These are phyloP conservation scores for Patiria pectinifera DNA, from an alignment of 53 echinoderm and acorn worm species.

Conservation along the genomic window DNA sequence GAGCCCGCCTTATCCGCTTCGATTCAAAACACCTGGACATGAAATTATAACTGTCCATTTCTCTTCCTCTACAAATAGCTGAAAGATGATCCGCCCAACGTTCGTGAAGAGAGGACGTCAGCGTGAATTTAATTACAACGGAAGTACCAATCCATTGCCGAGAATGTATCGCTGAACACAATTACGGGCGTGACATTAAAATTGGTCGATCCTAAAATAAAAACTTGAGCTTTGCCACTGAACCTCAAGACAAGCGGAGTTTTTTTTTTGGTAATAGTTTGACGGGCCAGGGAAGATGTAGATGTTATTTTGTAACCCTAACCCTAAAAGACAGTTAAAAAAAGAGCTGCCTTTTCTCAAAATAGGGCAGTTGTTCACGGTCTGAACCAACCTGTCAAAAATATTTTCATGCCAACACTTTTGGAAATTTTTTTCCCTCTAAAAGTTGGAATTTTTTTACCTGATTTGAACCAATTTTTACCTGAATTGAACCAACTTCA, in stretches of 20 bases:
- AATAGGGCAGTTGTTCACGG: too few relatives aligned
- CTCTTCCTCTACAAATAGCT: constrained; percentile 40
- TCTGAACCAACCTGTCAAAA: too few relatives aligned
- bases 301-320: too few relatives aligned
- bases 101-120: background rate
- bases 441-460: too few relatives aligned
- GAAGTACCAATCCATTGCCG: constrained; percentile 49
- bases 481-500: too few relatives aligned
- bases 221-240: background rate
- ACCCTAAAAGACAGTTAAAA: too few relatives aligned
- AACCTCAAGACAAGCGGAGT: background rate
- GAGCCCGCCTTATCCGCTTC: constrained; percentile 20
- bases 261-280: background rate
- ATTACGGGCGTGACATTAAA: constrained; percentile 26
- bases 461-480: too few relatives aligned
- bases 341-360: too few relatives aligned
- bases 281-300: too few relatives aligned
- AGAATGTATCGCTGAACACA: constrained; percentile 44
- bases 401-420: too few relatives aligned
- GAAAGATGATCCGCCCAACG: background rate
- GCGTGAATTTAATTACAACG: constrained; percentile 2
- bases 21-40: constrained; percentile 48
- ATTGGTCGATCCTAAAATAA: background rate
- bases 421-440: too few relatives aligned
- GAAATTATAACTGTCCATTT: constrained; percentile 41